Evolutionary conservation across 2,888 invertebrate species (phyloP).

Genomic region (Sclerodermus sp.): DNA sequence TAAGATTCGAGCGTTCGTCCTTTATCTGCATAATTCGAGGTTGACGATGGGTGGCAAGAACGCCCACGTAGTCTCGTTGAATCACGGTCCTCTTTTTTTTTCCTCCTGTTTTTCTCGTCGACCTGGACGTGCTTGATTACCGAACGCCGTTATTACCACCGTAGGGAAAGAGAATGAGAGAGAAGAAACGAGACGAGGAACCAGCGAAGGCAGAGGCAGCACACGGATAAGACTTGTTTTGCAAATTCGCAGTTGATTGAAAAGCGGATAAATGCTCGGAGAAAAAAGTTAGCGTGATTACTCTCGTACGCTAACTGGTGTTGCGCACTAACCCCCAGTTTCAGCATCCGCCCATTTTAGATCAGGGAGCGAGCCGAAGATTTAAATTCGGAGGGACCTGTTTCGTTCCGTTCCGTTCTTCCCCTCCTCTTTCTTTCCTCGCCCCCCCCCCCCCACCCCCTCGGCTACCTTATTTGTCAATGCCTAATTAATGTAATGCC

Average conservation of each 20-base stretch:
- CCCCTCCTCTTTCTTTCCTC: too few species aligned
- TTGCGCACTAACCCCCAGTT: constrained; percentile 2
- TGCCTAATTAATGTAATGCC: too few species aligned
- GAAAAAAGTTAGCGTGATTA: constrained; percentile 24
- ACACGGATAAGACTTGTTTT: constrained; percentile 34
- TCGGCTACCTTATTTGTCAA: too few species aligned
- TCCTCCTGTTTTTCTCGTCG: constrained; percentile 19
- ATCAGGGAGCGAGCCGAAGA: too few species aligned
- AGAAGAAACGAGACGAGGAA: neutral
- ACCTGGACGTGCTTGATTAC: constrained; percentile 41
- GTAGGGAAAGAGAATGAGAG: constrained; percentile 1
- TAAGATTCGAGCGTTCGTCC: constrained; percentile 20
- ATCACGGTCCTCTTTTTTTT: constrained; percentile 15
- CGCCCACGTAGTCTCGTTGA: constrained; percentile 36
- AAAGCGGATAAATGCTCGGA: constrained; percentile 26
- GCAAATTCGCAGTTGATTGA: constrained; percentile 50
- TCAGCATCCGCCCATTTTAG: too few species aligned
- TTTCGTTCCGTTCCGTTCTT: too few species aligned
- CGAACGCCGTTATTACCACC: constrained; percentile 40
- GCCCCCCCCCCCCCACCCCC: too few species aligned
- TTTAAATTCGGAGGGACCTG: too few species aligned
- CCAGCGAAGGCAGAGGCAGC: constrained; percentile 8
- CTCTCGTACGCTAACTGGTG: constrained; percentile 21
- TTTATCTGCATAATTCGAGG: constrained; percentile 31
- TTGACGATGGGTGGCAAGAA: constrained; percentile 27